These are phyloP conservation scores for Girardinus metallicus DNA, from an alignment of 2,797 vertebrate genomes.

Conservation along the genomic window DNA sequence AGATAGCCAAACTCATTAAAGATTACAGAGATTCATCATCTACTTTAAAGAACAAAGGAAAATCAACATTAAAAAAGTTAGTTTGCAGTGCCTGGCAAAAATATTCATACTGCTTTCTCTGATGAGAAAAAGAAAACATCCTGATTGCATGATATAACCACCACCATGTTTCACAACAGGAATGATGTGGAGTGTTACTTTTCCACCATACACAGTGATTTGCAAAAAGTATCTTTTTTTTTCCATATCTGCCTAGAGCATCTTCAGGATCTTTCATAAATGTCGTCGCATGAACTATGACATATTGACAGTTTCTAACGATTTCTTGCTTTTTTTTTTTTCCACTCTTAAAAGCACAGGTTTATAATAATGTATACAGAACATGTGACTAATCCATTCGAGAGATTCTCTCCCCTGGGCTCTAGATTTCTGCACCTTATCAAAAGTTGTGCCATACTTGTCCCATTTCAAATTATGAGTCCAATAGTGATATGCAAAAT, in stretches of 20 bases:
- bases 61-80: background rate
- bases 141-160: background rate
- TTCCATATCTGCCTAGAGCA: background rate
- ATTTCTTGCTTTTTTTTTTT: background rate
- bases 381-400: background rate
- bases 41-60: slow-evolving; percentile 8
- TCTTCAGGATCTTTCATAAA: background rate
- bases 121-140: background rate
- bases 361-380: background rate
- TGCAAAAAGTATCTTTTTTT: background rate
- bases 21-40: background rate
- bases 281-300: background rate
- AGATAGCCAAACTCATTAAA: slow-evolving; percentile 11
- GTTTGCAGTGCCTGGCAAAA: background rate
- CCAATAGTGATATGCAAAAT: background rate
- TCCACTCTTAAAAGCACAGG: background rate
- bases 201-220: background rate
- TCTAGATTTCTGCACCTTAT: background rate
- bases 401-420: background rate
- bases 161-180: background rate
- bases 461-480: background rate
- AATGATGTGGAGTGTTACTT: background rate
- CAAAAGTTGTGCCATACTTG: background rate
- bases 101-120: background rate
- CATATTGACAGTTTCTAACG: background rate